Percentiles rank a stretch among this genome's conserved stretches.
phyloP scores from a whole-genome alignment of 2,113 vertebrate genomes.

The Parus major region DNA sequence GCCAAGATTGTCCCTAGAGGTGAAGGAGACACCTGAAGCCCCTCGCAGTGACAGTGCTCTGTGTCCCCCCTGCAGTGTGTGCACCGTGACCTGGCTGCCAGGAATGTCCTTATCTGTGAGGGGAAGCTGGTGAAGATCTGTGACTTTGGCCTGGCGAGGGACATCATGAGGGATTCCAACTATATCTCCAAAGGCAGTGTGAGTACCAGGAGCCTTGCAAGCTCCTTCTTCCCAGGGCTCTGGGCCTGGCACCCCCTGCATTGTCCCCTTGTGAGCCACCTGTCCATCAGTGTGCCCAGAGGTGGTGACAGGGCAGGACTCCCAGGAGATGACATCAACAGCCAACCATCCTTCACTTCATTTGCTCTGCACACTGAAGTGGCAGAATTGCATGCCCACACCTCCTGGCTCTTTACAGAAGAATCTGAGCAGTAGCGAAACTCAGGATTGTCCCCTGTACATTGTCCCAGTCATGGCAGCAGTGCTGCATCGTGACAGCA shows the following conservation, averaged over 20 bases:
- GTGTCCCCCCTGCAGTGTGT: constrained; percentile 82
- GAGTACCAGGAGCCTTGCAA: constrained; percentile 56
- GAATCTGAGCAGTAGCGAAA: not conserved
- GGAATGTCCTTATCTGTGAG: constrained; percentile 96
- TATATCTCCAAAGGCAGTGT: constrained; percentile 99
- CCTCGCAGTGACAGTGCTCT: not conserved
- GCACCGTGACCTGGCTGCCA: constrained; percentile 94
- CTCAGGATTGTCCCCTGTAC: not conserved
- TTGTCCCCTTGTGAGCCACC: rapidly evolving
- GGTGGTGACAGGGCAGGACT: not conserved
- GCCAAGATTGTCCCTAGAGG: not conserved
- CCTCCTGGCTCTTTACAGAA: not conserved
- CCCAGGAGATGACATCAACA: not conserved
- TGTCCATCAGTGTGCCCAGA: not conserved
- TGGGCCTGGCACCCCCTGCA: not conserved
- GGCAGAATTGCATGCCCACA: not conserved
- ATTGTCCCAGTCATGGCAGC: not conserved
- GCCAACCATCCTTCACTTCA: not conserved
- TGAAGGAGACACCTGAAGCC: not conserved
- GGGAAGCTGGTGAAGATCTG: constrained; percentile 98
- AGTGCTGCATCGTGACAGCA: not conserved
- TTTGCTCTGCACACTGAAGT: not conserved
- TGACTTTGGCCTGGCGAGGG: constrained; percentile 95
- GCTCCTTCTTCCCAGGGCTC: not conserved
- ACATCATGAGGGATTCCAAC: constrained; percentile 98